Evolutionary conservation across 2,888 invertebrate genomes (phyloP), one percentile per base, ranked within the genome.

Genomic region (Nemotelus nigrinus): DNA sequence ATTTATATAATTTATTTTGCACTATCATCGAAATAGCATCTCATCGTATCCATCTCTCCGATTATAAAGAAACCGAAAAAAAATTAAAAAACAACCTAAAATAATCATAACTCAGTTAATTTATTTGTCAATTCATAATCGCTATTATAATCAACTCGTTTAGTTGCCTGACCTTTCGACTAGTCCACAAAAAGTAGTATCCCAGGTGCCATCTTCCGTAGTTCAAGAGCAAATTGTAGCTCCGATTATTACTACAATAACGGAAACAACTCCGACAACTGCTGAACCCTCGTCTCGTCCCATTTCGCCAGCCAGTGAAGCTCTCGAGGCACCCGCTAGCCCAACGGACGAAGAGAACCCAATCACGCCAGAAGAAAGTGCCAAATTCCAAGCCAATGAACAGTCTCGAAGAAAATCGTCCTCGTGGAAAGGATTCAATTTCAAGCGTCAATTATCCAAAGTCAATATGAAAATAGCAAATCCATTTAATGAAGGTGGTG

Each of bases 361-460:
- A 45, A 85, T 86, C 77, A 84, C 85, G 2, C 83, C 84, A 45
- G 83, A 85, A 80, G 83, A 84, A 77, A 80, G 80, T 63, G 83
- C 83, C 80, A 87, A 86, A 82, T 87, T 88, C 79, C 90, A 90
- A 83, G 82, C 86, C 57, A 10, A 76, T 10, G 79, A 77, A 44
- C 86, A 88, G 80, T 85, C 86, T 75, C 87, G 92, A 80, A 89
- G 92, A 82, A 92, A 92, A 83, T 86, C 87, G 44, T 92, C 92
- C 50, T 90, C 91, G 81, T 94, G 94, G 93, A 94, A 93, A 87
- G 91, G 91, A 79, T 94, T 94, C 88, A 93, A 92, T 86, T 89
- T 95, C 79, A 95, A 95, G 87, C 91, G 94, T 82, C 94, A 94
- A 87, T 89, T 95, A 82, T 94, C 93, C 80, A 93, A 91, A 87